Conservation (phyloP, 2,797 vertebrate species). For the Amazona finschi region DNA sequence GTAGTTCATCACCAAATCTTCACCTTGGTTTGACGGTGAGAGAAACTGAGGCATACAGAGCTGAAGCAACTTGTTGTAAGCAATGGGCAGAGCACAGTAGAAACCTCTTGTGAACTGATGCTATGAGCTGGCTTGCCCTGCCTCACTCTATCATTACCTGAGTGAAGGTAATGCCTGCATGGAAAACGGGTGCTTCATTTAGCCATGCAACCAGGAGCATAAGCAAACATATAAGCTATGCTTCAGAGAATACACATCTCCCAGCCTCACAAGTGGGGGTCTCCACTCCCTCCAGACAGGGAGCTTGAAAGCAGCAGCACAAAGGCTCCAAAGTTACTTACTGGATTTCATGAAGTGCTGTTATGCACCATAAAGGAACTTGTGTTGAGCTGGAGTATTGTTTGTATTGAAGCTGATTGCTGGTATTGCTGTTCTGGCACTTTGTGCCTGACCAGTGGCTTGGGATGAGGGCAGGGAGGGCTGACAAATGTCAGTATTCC, state of each 20-base stretch:
- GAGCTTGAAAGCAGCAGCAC: not conserved
- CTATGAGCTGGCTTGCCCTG: not conserved
- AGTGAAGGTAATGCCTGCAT: not conserved
- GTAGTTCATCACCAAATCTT: not conserved
- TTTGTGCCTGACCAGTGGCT: not conserved
- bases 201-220: not conserved
- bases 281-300: not conserved
- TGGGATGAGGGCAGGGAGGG: not conserved
- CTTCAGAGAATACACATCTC: not conserved
- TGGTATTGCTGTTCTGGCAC: not conserved
- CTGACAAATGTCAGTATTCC: not conserved
- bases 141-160: not conserved
- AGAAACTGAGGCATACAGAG: not conserved
- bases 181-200: not conserved
- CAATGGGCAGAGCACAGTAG: not conserved
- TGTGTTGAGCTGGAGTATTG: not conserved
- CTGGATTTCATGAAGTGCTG: constrained; percentile 40
- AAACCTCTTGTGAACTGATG: not conserved
- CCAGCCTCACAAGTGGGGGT: not conserved
- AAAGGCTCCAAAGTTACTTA: constrained; percentile 10
- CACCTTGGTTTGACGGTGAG: not conserved
- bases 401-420: not conserved
- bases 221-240: not conserved
- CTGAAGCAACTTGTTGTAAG: not conserved
- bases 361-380: constrained; percentile 20